Evolutionary conservation across 2,797 vertebrate genomes (phyloP).

Genomic region (Hippopotamyrus pictus): DNA sequence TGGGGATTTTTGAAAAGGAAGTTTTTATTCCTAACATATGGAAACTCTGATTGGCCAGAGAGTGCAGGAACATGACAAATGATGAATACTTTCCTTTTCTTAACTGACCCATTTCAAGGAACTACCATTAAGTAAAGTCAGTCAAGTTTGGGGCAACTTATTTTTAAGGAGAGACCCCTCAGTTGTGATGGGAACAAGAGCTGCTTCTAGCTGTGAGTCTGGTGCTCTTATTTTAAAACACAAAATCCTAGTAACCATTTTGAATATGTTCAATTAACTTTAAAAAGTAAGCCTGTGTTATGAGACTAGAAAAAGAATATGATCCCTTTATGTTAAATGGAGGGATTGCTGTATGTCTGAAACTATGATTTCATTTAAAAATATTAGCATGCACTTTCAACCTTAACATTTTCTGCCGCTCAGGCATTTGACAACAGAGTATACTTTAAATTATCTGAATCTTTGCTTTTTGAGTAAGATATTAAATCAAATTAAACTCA

Average conservation of each 20-base stretch:
- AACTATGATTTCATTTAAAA: neutral
- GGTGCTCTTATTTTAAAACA: neutral
- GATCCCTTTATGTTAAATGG: neutral
- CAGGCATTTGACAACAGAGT: neutral
- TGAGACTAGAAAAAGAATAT: neutral
- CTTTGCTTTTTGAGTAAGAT: neutral
- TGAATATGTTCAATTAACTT: conserved; percentile 8
- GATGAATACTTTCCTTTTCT: neutral
- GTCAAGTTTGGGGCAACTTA: neutral
- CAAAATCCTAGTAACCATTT: neutral
- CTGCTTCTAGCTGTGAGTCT: neutral
- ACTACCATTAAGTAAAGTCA: neutral
- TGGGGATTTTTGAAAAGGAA: neutral
- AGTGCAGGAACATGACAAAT: conserved; percentile 1
- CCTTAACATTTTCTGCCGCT: neutral
- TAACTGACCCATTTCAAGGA: too few relatives aligned
- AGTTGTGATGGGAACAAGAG: neutral
- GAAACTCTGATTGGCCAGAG: neutral
- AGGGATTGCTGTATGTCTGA: neutral
- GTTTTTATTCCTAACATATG: conserved; percentile 3
- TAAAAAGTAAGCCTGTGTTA: neutral
- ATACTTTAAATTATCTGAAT: neutral
- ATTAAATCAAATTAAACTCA: neutral
- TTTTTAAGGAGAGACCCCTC: neutral
- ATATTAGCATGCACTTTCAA: neutral